Evolutionary conservation across 2,113 vertebrate genomes (phyloP).

Genomic region (Ramphastos sulfuratus): DNA sequence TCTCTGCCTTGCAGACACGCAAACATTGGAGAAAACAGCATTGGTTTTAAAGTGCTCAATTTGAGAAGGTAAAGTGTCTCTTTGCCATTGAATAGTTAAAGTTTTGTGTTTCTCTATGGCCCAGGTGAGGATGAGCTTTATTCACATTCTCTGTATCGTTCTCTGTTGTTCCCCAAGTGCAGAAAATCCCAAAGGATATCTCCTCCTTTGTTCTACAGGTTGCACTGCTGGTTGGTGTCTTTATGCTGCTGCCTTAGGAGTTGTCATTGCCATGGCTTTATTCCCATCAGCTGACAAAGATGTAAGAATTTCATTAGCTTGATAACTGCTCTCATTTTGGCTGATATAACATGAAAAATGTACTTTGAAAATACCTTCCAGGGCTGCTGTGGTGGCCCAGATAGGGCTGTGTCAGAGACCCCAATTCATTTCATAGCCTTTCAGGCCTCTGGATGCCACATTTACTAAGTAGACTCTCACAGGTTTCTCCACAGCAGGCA

Average conservation of each 20-base stretch:
- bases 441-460: background rate
- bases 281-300: constrained; percentile 23
- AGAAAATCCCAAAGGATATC: background rate
- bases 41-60: background rate
- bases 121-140: background rate
- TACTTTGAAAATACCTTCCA: constrained; percentile 56
- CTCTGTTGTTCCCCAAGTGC: background rate
- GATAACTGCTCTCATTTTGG: constrained; percentile 27
- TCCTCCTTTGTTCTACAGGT: background rate
- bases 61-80: background rate
- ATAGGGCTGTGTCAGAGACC: constrained; percentile 45
- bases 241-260: background rate
- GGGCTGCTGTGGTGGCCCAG: constrained; percentile 40
- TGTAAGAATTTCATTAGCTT: constrained; percentile 31
- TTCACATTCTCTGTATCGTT: background rate
- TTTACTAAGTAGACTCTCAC: background rate
- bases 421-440: constrained; percentile 39
- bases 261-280: background rate
- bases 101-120: background rate
- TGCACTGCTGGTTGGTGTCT: background rate
- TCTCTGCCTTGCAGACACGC: background rate
- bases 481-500: background rate
- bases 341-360: background rate
- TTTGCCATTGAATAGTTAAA: background rate
- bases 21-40: background rate